Percentiles rank a stretch among this genome's conserved stretches.
Evolutionary conservation across 2,797 vertebrate genomes (phyloP).

Genomic region (Argentina silus): DNA sequence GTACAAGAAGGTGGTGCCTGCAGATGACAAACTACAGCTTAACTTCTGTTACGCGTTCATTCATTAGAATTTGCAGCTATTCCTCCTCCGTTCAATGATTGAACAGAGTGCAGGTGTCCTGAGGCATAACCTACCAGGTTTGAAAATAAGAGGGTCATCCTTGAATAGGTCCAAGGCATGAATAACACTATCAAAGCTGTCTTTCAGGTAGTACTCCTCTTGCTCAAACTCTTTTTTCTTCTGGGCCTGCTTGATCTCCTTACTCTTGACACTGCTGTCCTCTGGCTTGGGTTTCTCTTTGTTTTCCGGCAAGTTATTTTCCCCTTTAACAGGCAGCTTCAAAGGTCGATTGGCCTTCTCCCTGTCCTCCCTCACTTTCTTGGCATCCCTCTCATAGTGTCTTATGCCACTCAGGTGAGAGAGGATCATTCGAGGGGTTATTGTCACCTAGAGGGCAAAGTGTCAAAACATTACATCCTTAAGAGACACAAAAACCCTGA

Average conservation of each 20-base stretch:
- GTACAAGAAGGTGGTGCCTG: conserved; percentile 94
- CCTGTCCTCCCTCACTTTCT: conserved; percentile 88
- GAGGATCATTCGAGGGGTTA: conserved; percentile 90
- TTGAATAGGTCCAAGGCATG: conserved; percentile 93
- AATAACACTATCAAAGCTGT: conserved; percentile 87
- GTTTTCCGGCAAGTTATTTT: conserved; percentile 64
- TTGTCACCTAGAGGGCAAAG: conserved; percentile 81
- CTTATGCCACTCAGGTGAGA: conserved; percentile 97
- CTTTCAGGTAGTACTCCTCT: conserved; percentile 93
- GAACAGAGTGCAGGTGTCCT: neutral
- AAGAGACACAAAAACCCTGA: neutral
- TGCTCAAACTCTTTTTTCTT: conserved; percentile 88
- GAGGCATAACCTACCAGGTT: conserved; percentile 84
- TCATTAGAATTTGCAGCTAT: neutral
- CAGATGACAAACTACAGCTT: neutral
- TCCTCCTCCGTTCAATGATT: neutral
- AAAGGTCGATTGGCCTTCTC: conserved; percentile 81
- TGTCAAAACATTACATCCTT: conserved; percentile 10
- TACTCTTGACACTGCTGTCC: conserved; percentile 61
- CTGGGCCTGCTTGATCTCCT: conserved; percentile 63
- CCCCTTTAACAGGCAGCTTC: conserved; percentile 64
- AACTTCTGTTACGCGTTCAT: neutral
- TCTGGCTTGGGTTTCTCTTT: conserved; percentile 57
- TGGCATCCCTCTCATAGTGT: conserved; percentile 93
- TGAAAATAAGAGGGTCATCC: conserved; percentile 94